phyloP scores from a whole-genome alignment of 1,140 invertebrate species.

The Mercenaria mercenaria region DNA sequence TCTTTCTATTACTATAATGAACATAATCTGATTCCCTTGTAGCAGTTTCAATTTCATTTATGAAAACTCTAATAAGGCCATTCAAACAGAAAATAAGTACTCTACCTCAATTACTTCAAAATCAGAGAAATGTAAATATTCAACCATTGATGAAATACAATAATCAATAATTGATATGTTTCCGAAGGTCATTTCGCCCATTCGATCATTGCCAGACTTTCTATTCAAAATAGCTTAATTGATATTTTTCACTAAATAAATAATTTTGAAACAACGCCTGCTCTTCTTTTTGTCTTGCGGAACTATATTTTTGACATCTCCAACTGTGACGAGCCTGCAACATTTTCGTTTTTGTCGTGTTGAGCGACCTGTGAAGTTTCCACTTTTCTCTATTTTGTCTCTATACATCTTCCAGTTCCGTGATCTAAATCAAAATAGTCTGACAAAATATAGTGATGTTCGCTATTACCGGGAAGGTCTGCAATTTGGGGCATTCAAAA shows the following conservation, averaged over 20 bases:
- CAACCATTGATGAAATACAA: background rate
- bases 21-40: too few relatives aligned
- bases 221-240: background rate
- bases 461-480: background rate
- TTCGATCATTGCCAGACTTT: background rate
- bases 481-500: background rate
- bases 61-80: background rate
- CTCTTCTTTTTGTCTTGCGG: background rate
- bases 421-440: background rate
- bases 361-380: too few relatives aligned
- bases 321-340: background rate
- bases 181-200: constrained; percentile 15
- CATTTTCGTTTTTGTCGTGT: too few relatives aligned
- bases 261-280: background rate
- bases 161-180: constrained; percentile 17
- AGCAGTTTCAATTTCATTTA: too few relatives aligned
- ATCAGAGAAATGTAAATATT: too few relatives aligned
- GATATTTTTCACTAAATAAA: constrained; percentile 4
- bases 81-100: background rate
- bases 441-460: background rate
- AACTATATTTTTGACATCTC: background rate
- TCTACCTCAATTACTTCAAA: background rate
- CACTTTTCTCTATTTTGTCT: too few relatives aligned
- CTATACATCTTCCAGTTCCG: too few relatives aligned
- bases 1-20: too few relatives aligned